Evolutionary conservation across 1,140 invertebrate genomes (phyloP).

Genomic region (Lordiphosa clarofinis): DNA sequence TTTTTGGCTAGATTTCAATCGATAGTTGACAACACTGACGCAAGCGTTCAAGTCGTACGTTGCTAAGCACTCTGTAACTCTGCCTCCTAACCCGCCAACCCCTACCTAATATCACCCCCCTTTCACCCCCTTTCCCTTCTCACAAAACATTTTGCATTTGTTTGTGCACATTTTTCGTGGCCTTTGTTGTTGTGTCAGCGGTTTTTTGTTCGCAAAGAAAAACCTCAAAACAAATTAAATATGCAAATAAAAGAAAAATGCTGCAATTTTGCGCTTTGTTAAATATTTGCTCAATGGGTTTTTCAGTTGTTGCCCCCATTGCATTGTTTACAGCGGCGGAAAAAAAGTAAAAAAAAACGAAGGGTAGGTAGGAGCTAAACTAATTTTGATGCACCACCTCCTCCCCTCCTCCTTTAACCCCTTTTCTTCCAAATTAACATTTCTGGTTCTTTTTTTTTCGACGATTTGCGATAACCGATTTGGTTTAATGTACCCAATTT

Average conservation of each 20-base stretch:
- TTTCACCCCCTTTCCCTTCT: no score
- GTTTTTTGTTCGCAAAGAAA: slow-evolving; percentile 50
- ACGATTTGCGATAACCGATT: no score
- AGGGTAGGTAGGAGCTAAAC: background rate
- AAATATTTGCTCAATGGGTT: slow-evolving; percentile 74
- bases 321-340: slow-evolving; percentile 5
- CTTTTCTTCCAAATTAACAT: no score
- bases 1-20: background rate
- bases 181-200: slow-evolving; percentile 50
- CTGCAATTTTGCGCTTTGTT: slow-evolving; percentile 73
- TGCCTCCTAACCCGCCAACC: no score
- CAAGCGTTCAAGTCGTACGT: background rate
- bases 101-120: background rate
- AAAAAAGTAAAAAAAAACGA: no score
- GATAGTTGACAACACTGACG: background rate
- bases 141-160: slow-evolving; percentile 22
- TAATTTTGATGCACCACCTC: no score
- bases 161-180: slow-evolving; percentile 42
- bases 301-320: slow-evolving; percentile 27
- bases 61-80: background rate
- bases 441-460: no score
- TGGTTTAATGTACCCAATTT: no score
- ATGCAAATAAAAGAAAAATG: slow-evolving; percentile 72
- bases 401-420: no score
- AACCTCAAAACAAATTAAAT: slow-evolving; percentile 75